These are phyloP conservation scores for Sceliomorpha sp. DNA, from an alignment of 2,888 invertebrate species.

Conservation along the genomic window DNA sequence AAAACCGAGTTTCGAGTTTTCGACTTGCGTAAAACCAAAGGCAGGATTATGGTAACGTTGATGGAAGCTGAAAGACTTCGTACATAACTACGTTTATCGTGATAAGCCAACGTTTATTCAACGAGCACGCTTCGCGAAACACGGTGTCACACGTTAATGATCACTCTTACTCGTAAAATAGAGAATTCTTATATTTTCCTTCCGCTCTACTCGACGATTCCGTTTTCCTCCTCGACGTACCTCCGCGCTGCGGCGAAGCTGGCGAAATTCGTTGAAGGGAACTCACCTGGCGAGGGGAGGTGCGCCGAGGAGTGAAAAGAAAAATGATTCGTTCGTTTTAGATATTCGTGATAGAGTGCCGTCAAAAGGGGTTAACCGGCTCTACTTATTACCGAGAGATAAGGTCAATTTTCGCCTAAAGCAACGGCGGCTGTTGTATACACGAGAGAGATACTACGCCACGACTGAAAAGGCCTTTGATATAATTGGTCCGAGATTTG, in stretches of 20 bases:
- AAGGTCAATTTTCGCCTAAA: slow-evolving; percentile 35
- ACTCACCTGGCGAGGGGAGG: background rate
- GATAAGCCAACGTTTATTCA: too few relatives aligned
- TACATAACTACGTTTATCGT: too few relatives aligned
- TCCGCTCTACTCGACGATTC: too few relatives aligned
- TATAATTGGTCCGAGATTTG: slow-evolving; percentile 65
- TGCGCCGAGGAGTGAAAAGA: slow-evolving; percentile 56
- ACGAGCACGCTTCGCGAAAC: too few relatives aligned
- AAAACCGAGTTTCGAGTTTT: too few relatives aligned
- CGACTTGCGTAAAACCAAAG: too few relatives aligned
- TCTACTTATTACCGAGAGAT: slow-evolving; percentile 19
- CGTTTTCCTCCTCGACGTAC: background rate
- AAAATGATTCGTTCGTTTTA: slow-evolving; percentile 28
- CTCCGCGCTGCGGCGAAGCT: too few relatives aligned
- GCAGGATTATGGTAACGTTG: too few relatives aligned
- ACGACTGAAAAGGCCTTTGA: slow-evolving; percentile 58
- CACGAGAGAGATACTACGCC: slow-evolving; percentile 17
- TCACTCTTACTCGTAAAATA: background rate
- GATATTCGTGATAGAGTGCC: slow-evolving; percentile 10
- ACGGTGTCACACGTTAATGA: too few relatives aligned
- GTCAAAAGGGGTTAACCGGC: slow-evolving; percentile 22
- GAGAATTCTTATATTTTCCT: background rate
- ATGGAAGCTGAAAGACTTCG: too few relatives aligned
- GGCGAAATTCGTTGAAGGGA: background rate
- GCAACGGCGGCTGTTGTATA: slow-evolving; percentile 24